Evolutionary conservation across 2,113 vertebrate genomes (phyloP).

Genomic region (Parus major): DNA sequence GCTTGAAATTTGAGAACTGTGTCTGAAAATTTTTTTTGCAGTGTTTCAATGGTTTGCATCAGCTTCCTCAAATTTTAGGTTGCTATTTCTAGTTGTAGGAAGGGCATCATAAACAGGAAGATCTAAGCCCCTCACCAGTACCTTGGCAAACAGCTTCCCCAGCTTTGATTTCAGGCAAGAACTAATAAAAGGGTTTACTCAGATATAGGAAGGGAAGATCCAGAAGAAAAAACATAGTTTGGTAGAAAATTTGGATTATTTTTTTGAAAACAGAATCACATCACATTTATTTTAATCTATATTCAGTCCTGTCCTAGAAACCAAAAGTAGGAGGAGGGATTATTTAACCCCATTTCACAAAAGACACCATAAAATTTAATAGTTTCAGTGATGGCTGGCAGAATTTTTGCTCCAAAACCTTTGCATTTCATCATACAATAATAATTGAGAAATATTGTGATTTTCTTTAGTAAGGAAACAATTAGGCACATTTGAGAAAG

Average conservation of each 20-base stretch:
- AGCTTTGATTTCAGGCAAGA: neutral
- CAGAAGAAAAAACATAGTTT: neutral
- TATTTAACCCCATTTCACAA: neutral
- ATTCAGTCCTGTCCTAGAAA: neutral
- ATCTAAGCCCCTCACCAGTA: neutral
- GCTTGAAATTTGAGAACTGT: neutral
- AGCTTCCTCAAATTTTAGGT: neutral
- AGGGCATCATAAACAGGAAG: neutral
- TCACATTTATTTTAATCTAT: neutral
- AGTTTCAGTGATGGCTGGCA: neutral
- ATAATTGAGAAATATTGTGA: neutral
- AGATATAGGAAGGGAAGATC: neutral
- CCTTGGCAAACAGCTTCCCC: neutral
- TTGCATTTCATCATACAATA: neutral
- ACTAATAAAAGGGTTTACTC: neutral
- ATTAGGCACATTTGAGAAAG: neutral
- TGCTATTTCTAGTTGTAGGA: neutral
- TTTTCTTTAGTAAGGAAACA: neutral
- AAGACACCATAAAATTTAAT: neutral
- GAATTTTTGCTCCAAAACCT: neutral
- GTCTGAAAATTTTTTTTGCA: neutral
- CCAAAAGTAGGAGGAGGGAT: neutral
- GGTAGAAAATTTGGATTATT: neutral
- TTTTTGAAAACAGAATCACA: neutral
- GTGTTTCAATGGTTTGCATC: neutral